Evolutionary conservation across 2,888 invertebrate genomes (phyloP).

Genomic region (Onthophagus sagittarius): DNA sequence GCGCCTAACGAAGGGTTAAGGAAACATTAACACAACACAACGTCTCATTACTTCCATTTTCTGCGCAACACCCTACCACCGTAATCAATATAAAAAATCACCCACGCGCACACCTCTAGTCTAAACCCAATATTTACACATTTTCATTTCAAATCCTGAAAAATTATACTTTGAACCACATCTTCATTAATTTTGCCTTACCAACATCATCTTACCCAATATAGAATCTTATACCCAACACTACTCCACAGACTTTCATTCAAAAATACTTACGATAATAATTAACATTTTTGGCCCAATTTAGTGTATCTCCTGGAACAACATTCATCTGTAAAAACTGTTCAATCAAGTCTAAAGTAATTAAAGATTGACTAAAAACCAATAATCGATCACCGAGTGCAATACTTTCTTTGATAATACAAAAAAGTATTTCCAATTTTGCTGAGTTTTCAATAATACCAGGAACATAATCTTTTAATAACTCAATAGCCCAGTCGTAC

Average conservation of each 20-base stretch:
- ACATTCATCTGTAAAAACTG: conserved; percentile 77
- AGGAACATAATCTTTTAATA: conserved; percentile 80
- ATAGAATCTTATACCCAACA: neutral
- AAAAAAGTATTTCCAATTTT: conserved; percentile 92
- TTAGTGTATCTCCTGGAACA: conserved; percentile 65
- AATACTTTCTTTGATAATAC: conserved; percentile 85
- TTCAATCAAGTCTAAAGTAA: conserved; percentile 93
- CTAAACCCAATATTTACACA: too few relatives aligned
- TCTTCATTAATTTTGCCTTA: too few relatives aligned
- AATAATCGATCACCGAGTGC: conserved; percentile 84
- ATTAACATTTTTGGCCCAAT: conserved; percentile 82
- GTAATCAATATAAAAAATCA: too few relatives aligned
- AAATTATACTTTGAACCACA: too few relatives aligned
- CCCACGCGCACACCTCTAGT: too few relatives aligned
- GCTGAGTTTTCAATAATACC: conserved; percentile 90
- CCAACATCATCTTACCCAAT: neutral
- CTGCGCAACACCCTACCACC: too few relatives aligned
- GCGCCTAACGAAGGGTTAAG: too few relatives aligned
- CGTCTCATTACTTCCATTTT: too few relatives aligned
- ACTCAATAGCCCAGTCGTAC: conserved; percentile 83
- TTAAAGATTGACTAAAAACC: conserved; percentile 93
- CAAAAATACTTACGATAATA: conserved; percentile 77
- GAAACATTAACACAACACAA: too few relatives aligned
- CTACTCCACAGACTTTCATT: neutral
- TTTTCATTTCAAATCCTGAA: too few relatives aligned